Percentiles rank a stretch among this genome's conserved stretches.
phyloP scores from a whole-genome alignment of 2,797 vertebrate genomes.

The Mus caroli region DNA sequence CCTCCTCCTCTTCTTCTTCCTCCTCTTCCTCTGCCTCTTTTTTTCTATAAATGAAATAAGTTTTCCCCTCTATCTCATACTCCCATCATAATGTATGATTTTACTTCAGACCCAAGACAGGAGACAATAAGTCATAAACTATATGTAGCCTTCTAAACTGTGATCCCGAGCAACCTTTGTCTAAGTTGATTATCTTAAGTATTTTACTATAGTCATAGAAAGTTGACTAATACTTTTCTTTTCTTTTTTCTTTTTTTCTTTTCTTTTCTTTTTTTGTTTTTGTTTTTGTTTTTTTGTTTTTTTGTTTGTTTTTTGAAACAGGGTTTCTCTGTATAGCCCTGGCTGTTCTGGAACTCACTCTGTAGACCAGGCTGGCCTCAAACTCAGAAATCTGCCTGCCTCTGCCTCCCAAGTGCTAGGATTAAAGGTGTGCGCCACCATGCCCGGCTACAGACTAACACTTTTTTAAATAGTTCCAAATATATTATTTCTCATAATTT shows the following conservation, averaged over 20 bases:
- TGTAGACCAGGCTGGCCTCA: no score
- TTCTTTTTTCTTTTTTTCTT: no score
- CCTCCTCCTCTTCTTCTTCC: background rate
- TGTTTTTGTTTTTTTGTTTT: no score
- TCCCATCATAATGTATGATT: background rate
- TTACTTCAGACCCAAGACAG: background rate
- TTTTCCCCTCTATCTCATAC: background rate
- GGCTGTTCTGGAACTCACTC: no score
- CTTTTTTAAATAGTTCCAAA: background rate
- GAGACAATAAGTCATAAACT: background rate
- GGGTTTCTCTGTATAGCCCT: no score
- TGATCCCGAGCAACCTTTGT: background rate
- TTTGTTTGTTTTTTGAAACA: no score
- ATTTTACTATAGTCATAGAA: background rate
- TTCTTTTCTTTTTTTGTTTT: no score
- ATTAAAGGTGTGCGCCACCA: no score
- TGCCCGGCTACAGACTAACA: no score
- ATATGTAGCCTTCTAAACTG: background rate
- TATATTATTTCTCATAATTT: slow-evolving; percentile 13
- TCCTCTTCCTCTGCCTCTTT: background rate
- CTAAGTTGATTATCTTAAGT: background rate
- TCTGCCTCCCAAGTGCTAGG: no score
- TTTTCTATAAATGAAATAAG: background rate
- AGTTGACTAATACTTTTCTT: background rate
- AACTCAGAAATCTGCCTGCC: no score